phyloP scores from a whole-genome alignment of 2,888 invertebrate genomes.

The Abscondita cerata region DNA sequence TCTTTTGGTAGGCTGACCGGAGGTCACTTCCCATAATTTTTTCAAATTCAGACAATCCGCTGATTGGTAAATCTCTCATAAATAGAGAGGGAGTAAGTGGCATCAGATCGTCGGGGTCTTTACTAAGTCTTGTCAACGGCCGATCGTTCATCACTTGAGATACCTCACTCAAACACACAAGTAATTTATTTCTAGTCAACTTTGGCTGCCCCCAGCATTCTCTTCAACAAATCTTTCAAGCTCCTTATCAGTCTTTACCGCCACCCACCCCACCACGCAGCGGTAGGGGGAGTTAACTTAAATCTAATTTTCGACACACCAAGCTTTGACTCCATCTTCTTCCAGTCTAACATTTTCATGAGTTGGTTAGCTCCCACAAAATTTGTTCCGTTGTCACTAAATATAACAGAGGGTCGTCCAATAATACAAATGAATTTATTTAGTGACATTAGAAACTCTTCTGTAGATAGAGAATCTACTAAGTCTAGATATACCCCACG shows the following conservation, averaged over 20 bases:
- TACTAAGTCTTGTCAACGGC: background rate
- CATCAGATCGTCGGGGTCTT: slow-evolving; percentile 5
- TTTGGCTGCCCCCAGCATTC: background rate
- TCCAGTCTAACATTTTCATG: background rate
- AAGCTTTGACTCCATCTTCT: background rate
- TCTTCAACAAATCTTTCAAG: background rate
- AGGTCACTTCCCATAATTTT: background rate
- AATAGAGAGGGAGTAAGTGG: background rate
- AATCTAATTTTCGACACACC: background rate
- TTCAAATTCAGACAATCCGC: background rate
- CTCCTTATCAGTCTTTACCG: background rate
- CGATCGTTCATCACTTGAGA: background rate
- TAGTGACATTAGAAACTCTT: too few species aligned
- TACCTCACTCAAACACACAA: background rate
- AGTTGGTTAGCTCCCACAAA: background rate
- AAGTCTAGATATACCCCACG: too few species aligned
- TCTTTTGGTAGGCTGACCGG: background rate
- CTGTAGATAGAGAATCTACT: too few species aligned
- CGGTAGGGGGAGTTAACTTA: background rate
- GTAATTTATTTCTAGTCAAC: background rate
- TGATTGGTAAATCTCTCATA: background rate
- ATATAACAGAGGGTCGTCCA: background rate
- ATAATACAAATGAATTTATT: background rate
- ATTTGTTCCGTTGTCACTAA: background rate
- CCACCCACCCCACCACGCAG: background rate